Conservation (phyloP, 1,140 invertebrate species). For the Leucophenga varia region DNA sequence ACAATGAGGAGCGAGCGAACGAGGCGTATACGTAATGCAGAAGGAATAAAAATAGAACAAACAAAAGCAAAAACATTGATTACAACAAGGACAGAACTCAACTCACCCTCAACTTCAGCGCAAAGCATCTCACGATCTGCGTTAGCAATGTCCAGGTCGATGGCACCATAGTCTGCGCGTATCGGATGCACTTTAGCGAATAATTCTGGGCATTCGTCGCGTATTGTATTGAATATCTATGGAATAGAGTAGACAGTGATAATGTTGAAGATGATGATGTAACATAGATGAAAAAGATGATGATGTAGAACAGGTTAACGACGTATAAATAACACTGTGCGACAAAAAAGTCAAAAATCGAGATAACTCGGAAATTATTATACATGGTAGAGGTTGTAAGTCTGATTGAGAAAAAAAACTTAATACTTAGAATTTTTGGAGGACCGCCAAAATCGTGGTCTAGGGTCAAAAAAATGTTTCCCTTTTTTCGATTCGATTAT, state of each 20-base stretch:
- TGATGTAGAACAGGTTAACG: too few relatives aligned
- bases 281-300: constrained; percentile 1
- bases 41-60: too few relatives aligned
- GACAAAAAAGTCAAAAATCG: background rate
- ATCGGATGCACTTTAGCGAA: constrained; percentile 77
- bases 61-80: too few relatives aligned
- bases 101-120: constrained; percentile 53
- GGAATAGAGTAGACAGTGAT: constrained; percentile 12
- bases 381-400: too few relatives aligned
- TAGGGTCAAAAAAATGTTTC: too few relatives aligned
- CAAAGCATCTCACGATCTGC: constrained; percentile 46
- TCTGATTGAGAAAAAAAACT: too few relatives aligned
- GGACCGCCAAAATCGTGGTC: too few relatives aligned
- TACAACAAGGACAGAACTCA: constrained; percentile 30
- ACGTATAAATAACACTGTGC: too few relatives aligned
- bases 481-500: too few relatives aligned
- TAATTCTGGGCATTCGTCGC: constrained; percentile 60
- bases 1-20: too few relatives aligned
- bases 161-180: constrained; percentile 78
- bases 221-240: constrained; percentile 72
- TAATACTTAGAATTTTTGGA: too few relatives aligned
- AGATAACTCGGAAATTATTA: constrained; percentile 4
- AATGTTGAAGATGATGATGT: background rate
- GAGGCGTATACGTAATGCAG: too few relatives aligned
- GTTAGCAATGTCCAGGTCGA: constrained; percentile 71